Conservation (phyloP, 2,797 vertebrate species). For the Zalophus californianus region DNA sequence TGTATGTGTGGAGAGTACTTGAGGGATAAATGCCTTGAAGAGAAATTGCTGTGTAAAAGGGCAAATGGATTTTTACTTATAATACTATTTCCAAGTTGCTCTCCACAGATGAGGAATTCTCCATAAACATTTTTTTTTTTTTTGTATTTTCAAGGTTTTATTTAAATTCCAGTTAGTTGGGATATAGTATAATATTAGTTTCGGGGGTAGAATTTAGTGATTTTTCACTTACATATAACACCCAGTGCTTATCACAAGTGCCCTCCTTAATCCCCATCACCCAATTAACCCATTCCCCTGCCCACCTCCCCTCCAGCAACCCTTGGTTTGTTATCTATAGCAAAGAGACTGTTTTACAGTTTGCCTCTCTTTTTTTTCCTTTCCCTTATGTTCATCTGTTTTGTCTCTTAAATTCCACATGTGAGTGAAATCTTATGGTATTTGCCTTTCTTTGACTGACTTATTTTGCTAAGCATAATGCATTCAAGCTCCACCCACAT, state of each 20-base stretch:
- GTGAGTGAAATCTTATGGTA: not conserved
- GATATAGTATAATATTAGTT: not conserved
- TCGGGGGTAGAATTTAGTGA: not conserved
- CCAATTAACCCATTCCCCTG: not conserved
- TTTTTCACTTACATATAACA: not conserved
- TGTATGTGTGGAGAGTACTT: not conserved
- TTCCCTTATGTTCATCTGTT: not conserved
- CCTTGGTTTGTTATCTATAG: not conserved
- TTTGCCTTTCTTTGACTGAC: not conserved
- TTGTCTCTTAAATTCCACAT: not conserved
- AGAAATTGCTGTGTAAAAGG: not conserved
- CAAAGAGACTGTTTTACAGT: not conserved
- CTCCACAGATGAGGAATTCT: not conserved
- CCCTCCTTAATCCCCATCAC: not conserved
- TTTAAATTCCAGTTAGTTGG: not conserved
- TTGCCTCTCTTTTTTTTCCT: not conserved
- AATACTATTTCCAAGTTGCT: not conserved
- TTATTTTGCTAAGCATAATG: not conserved
- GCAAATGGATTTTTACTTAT: not conserved
- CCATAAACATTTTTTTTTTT: not conserved
- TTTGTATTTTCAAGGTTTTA: not conserved
- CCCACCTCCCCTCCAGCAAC: not conserved
- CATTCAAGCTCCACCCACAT: not conserved
- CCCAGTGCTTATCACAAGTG: not conserved
- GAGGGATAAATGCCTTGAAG: not conserved